Evolutionary conservation across 2,888 invertebrate species (phyloP).

Genomic region (Ectemnius cavifrons): DNA sequence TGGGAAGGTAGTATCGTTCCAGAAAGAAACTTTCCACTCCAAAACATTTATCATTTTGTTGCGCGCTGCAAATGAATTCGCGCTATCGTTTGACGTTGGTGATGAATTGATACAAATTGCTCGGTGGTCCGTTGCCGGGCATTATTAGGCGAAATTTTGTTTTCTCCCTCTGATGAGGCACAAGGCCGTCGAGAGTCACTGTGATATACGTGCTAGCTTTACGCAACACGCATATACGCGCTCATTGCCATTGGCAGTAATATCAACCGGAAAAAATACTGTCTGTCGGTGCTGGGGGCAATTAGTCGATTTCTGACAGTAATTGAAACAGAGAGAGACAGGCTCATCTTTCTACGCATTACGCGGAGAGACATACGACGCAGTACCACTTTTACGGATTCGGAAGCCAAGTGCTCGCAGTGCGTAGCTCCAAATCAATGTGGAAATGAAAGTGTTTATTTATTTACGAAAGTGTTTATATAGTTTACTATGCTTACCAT

Average conservation of each 20-base stretch:
- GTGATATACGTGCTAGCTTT: background rate
- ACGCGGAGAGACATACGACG: background rate
- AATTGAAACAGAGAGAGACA: constrained; percentile 15
- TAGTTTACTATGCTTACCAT: too few species aligned
- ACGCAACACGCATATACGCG: background rate
- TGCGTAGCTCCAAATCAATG: too few species aligned
- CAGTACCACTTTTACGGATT: too few species aligned
- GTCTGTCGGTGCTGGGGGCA: constrained; percentile 15
- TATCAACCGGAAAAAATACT: constrained; percentile 34
- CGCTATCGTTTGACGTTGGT: background rate
- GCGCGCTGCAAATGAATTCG: background rate
- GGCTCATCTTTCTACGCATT: background rate
- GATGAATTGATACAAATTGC: constrained; percentile 6
- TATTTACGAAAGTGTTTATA: too few species aligned
- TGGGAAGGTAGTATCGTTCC: background rate
- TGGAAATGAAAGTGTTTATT: too few species aligned
- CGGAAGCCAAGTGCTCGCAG: too few species aligned
- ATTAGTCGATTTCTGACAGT: constrained; percentile 29
- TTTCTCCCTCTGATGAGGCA: constrained; percentile 2
- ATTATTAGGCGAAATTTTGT: background rate
- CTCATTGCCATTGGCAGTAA: constrained; percentile 18
- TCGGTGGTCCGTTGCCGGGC: background rate
- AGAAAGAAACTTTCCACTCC: constrained; percentile 25
- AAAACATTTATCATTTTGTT: background rate
- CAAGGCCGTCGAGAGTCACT: background rate